Conservation (phyloP, 2,888 invertebrate species). For the Lysandra bellargus region DNA sequence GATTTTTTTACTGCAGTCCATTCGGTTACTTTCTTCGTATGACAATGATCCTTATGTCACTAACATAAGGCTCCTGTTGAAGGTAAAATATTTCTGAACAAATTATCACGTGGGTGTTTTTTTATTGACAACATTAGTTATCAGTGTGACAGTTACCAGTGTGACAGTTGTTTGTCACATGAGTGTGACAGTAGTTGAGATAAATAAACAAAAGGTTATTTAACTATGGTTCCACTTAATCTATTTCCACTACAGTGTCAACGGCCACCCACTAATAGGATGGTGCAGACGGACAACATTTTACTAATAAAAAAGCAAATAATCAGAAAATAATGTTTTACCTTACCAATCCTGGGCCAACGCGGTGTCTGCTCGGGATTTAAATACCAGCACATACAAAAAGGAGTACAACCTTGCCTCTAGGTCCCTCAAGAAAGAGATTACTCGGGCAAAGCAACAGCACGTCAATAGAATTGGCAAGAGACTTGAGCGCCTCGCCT, state of each 20-base stretch:
- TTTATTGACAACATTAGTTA: conserved; percentile 9
- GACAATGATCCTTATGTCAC: background rate
- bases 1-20: background rate
- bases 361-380: too few species aligned
- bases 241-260: conserved; percentile 24
- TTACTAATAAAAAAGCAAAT: background rate
- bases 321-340: too few species aligned
- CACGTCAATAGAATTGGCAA: too few species aligned
- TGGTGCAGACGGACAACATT: conserved; percentile 1
- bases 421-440: too few species aligned
- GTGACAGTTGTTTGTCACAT: background rate
- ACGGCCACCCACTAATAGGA: conserved; percentile 19
- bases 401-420: too few species aligned
- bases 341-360: too few species aligned
- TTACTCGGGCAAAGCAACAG: too few species aligned
- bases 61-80: background rate
- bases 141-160: background rate
- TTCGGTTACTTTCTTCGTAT: background rate
- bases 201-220: conserved; percentile 25
- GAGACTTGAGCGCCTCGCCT: too few species aligned
- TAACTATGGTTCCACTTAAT: conserved; percentile 5
- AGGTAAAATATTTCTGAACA: background rate
- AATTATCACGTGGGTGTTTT: background rate
- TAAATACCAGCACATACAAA: too few species aligned
- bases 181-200: conserved; percentile 13